Evolutionary conservation across 2,888 invertebrate genomes (phyloP).

Genomic region (Limnephilus rhombicus): DNA sequence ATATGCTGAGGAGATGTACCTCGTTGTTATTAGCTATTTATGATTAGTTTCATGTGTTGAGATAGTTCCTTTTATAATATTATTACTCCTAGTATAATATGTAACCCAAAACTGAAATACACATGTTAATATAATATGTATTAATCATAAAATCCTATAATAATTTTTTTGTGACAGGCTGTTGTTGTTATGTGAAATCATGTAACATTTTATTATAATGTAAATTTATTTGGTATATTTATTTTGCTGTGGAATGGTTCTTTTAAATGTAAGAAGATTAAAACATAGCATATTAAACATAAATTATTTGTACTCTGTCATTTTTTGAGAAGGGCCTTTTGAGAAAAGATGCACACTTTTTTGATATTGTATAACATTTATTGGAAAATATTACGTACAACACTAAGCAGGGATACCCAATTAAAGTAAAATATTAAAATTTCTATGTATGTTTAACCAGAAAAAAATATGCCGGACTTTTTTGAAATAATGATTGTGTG

Average conservation of each 20-base stretch:
- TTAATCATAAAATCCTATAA: neutral
- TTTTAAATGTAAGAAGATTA: neutral
- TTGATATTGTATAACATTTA: constrained; percentile 18
- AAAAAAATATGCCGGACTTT: neutral
- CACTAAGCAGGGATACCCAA: neutral
- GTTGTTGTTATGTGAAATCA: neutral
- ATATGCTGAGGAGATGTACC: neutral
- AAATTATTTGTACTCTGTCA: neutral
- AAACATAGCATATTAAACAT: neutral
- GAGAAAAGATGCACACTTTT: constrained; percentile 8
- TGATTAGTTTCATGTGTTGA: constrained; percentile 15
- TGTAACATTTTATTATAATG: neutral
- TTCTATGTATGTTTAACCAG: too few species aligned
- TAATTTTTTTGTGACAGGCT: neutral
- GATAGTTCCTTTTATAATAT: constrained; percentile 38
- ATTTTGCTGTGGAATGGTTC: constrained; percentile 18
- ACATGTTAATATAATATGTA: neutral
- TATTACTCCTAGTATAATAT: neutral
- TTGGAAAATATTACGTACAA: neutral
- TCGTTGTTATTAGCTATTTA: constrained; percentile 27
- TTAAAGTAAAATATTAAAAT: neutral
- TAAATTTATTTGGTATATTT: neutral
- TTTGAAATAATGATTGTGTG: neutral
- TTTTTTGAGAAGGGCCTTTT: constrained; percentile 5
- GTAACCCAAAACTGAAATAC: neutral